Evolutionary conservation across 2,113 vertebrate species (phyloP).

Genomic region (Peromyscus leucopus): DNA sequence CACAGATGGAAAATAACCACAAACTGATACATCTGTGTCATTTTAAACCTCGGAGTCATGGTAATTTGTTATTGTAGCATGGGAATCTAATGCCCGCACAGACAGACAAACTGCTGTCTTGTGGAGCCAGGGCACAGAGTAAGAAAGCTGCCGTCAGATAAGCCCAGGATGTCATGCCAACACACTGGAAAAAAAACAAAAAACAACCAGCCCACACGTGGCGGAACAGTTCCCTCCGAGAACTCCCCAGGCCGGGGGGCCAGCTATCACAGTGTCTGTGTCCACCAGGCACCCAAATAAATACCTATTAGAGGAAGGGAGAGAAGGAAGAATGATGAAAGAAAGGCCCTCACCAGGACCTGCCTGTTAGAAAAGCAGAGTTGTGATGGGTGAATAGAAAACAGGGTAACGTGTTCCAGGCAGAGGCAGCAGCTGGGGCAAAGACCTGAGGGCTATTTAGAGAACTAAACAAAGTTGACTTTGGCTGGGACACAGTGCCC

Average conservation of each 20-base stretch:
- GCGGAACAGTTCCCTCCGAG: neutral
- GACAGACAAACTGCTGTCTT: neutral
- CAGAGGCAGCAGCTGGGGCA: constrained; percentile 11
- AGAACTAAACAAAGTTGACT: constrained; percentile 63
- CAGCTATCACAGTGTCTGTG: neutral
- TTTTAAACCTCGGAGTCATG: neutral
- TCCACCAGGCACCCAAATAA: neutral
- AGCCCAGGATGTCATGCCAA: neutral
- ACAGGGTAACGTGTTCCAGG: neutral
- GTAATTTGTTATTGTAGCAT: neutral
- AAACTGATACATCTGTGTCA: neutral
- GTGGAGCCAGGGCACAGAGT: neutral
- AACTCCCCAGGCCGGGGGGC: neutral
- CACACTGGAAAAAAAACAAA: neutral
- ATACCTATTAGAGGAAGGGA: neutral
- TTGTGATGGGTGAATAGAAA: neutral
- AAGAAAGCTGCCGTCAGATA: neutral
- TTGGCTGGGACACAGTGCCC: constrained; percentile 71
- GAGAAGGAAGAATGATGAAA: neutral
- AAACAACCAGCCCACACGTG: neutral
- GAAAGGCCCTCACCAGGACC: neutral
- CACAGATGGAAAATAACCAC: neutral
- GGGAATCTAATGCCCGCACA: neutral
- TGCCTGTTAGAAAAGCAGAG: constrained; percentile 8
- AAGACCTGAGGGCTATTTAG: constrained; percentile 62